Percentiles rank a stretch among this genome's conserved stretches.
These are phyloP conservation scores for Drosophila falleni DNA, from an alignment of 2,888 invertebrate species.

Conservation along the genomic window DNA sequence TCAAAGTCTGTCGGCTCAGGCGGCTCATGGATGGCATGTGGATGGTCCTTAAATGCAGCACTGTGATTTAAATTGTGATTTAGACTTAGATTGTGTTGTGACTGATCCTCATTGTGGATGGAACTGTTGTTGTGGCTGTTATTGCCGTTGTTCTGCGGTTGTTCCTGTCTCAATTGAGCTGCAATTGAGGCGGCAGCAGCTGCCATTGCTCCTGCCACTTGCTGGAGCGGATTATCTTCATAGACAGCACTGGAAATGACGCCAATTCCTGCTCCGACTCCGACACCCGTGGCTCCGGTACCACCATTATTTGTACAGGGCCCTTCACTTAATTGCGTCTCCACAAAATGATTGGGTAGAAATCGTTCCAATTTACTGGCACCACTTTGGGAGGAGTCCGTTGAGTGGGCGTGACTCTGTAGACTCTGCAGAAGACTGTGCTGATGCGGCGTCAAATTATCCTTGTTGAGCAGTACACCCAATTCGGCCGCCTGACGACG, in stretches of 20 bases:
- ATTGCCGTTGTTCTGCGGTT: slow-evolving; percentile 39
- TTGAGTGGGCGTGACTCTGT: slow-evolving; percentile 72
- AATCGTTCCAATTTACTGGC: slow-evolving; percentile 82
- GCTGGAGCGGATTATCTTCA: slow-evolving; percentile 69
- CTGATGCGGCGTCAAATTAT: slow-evolving; percentile 73
- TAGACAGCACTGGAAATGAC: slow-evolving; percentile 46
- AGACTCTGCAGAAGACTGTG: slow-evolving; percentile 77
- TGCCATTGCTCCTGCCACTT: slow-evolving; percentile 64
- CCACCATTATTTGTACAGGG: slow-evolving; percentile 34
- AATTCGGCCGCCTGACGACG: slow-evolving; percentile 83
- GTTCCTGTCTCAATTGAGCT: slow-evolving; percentile 59
- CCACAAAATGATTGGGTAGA: slow-evolving; percentile 84
- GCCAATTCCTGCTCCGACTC: slow-evolving; percentile 24
- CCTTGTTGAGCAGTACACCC: slow-evolving; percentile 82
- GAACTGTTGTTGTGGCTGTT: slow-evolving; percentile 28
- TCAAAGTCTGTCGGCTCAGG: slow-evolving; percentile 64
- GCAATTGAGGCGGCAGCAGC: slow-evolving; percentile 68
- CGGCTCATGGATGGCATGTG: slow-evolving; percentile 61
- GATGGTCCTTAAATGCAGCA: slow-evolving; percentile 50
- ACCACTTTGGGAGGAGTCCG: slow-evolving; percentile 82
- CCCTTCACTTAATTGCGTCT: slow-evolving; percentile 82
- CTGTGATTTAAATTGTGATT: slow-evolving; percentile 38
- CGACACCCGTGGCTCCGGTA: slow-evolving; percentile 16
- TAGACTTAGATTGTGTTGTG: slow-evolving; percentile 38
- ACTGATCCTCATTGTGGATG: slow-evolving; percentile 36